phyloP scores from a whole-genome alignment of 2,113 vertebrate genomes.

The Thalassoma bifasciatum region DNA sequence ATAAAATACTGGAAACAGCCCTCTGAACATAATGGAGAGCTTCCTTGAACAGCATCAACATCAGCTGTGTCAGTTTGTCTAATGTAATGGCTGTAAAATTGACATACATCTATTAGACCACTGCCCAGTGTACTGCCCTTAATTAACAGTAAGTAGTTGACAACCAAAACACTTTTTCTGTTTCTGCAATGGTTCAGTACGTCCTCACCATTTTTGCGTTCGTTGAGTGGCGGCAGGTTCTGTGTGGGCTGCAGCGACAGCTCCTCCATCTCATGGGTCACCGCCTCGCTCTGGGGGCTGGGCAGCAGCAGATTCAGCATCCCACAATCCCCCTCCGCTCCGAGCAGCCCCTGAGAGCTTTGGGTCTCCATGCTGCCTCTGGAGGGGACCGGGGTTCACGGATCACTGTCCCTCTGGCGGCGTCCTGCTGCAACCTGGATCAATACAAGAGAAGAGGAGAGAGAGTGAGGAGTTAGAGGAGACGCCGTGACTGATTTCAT shows the following conservation, averaged over 20 bases:
- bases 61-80: too few relatives aligned
- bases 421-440: slow-evolving; percentile 62
- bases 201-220: slow-evolving; percentile 94
- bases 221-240: slow-evolving; percentile 91
- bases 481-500: neutral
- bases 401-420: slow-evolving; percentile 43
- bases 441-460: slow-evolving; percentile 13
- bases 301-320: slow-evolving; percentile 85
- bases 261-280: slow-evolving; percentile 94
- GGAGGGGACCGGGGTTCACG: slow-evolving; percentile 23
- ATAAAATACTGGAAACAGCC: too few relatives aligned
- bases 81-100: too few relatives aligned
- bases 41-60: too few relatives aligned
- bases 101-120: too few relatives aligned
- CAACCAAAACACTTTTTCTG: too few relatives aligned
- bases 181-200: too few relatives aligned
- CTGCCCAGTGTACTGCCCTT: too few relatives aligned
- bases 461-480: neutral
- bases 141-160: too few relatives aligned
- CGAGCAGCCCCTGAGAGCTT: slow-evolving; percentile 70
- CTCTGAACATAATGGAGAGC: too few relatives aligned
- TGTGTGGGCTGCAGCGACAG: slow-evolving; percentile 91
- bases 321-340: slow-evolving; percentile 85
- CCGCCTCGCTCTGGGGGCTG: slow-evolving; percentile 96
- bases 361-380: slow-evolving; percentile 87